A percentile compares a stretch with the other conserved stretches of the same genome.
phyloP scores from a whole-genome alignment of 2,888 invertebrate genomes.

The Alloscopus bannaensis region DNA sequence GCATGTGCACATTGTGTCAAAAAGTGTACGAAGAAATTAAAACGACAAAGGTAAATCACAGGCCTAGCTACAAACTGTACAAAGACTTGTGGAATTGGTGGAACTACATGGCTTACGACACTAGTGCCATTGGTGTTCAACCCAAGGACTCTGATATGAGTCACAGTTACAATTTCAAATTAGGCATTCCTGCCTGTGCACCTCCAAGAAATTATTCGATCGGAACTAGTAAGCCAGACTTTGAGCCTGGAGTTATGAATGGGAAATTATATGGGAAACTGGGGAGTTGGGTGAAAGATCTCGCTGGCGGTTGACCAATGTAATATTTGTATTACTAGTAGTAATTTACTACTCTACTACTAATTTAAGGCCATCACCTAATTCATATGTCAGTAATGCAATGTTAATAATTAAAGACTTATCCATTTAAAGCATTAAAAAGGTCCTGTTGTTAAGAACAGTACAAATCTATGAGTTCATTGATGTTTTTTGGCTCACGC shows the following conservation, averaged over 20 bases:
- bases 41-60: not conserved
- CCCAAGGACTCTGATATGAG: not conserved
- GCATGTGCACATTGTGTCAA: conserved; percentile 66
- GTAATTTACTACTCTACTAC: too few relatives aligned
- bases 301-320: not conserved
- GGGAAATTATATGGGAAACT: conserved; percentile 24
- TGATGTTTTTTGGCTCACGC: too few relatives aligned
- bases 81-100: conserved; percentile 44
- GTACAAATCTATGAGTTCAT: too few relatives aligned
- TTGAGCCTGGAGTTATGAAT: conserved; percentile 23
- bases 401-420: too few relatives aligned
- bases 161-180: conserved; percentile 11
- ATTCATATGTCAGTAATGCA: too few relatives aligned
- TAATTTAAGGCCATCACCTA: too few relatives aligned
- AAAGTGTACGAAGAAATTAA: conserved; percentile 45
- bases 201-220: conserved; percentile 2
- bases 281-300: not conserved
- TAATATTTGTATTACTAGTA: too few relatives aligned
- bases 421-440: too few relatives aligned
- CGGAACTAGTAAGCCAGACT: conserved; percentile 4
- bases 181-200: conserved; percentile 11
- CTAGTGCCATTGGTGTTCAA: not conserved
- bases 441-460: too few relatives aligned
- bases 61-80: conserved; percentile 28
- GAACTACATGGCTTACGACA: conserved; percentile 30